A percentile compares a stretch with the other conserved stretches of the same genome.
phyloP scores from a whole-genome alignment of 37 sponge, comb jelly and placozoan genomes.

The Axinella damicornis region DNA sequence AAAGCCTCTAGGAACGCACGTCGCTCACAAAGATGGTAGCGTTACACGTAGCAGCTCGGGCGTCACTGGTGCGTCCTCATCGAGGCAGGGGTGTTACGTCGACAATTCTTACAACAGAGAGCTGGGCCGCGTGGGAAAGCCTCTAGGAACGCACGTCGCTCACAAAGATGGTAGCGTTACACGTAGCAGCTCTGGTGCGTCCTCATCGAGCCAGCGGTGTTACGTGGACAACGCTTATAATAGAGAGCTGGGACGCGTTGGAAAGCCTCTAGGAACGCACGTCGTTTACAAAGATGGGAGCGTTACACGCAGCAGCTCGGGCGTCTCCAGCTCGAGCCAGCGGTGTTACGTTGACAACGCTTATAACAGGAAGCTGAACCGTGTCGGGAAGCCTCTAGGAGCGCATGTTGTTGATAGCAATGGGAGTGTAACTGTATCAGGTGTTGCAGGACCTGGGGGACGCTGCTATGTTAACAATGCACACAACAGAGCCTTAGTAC shows the following conservation, averaged over 20 bases:
- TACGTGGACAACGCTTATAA: conserved; percentile 38
- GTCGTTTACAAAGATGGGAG: not conserved
- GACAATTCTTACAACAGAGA: too few species aligned
- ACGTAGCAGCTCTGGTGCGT: too few species aligned
- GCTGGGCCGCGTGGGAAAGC: too few species aligned
- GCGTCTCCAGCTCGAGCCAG: too few species aligned
- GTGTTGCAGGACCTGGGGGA: not conserved
- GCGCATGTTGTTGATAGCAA: not conserved
- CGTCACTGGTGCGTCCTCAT: too few species aligned
- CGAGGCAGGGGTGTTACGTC: too few species aligned
- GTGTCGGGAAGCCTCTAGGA: conserved; percentile 37
- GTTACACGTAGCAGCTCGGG: too few species aligned
- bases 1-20: too few species aligned
- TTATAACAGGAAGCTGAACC: conserved; percentile 15
- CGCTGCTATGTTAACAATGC: conserved; percentile 20
- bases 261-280: conserved; percentile 29
- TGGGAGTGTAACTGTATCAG: not conserved
- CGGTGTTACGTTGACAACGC: conserved; percentile 38
- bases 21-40: too few species aligned
- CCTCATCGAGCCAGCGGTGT: not conserved
- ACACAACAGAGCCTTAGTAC: not conserved
- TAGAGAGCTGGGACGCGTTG: conserved; percentile 29
- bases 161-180: too few species aligned
- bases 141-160: too few species aligned
- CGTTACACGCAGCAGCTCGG: too few species aligned